Base-by-base conservation (phyloP, 2,888 invertebrate species). In the Allacma fusca region DNA sequence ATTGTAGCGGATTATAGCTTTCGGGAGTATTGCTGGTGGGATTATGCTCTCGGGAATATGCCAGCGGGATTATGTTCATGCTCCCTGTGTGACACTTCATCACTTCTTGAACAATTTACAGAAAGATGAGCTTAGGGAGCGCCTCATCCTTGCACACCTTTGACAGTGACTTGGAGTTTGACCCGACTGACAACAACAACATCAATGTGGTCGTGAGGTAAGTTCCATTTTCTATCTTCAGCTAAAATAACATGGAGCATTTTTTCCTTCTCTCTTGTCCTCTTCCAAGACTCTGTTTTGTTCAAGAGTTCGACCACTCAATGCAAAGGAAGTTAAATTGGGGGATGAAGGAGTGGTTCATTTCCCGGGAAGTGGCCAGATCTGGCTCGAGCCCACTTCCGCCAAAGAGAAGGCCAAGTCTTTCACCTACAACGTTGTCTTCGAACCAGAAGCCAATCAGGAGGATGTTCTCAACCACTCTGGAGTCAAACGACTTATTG, bases 341-440 rank as follows among this genome's bases (percentile, higher is more conserved):
- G 90, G 90, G 19, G 93, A 94, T 85, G 89, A 90, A 2, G 88
- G 90, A 82, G 90, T 93, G 70, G 88, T 94, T 62, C 92, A 93
- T 85, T 96, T 95, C 87, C 95, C 96, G 0, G 96, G 96, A 67
- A 93, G 93, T 85, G 96, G 96, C 0, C 96, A 95, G 89, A 91
- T 96, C 85, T 89, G 88, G 89, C 59, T 84, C 65, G 83, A 81
- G 40, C 80, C 81, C 7, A 50, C 69, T 59, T 84, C 81, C 74
- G 83, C 76, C 76, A 84, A 84, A 77, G 91, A 91, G 85, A 94
- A 92, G 86, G 90, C 93, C 0, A 94, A 94, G 86, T 89, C 94
- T n/a, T 97, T 96, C 87, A 94, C 96, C 0, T 97, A 95, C 87
- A 97, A 97, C 86, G 96, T 96, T 23, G 95, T 96, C 65, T 97